These are phyloP conservation scores for Neoaliturus tenellus DNA, from an alignment of 2,888 invertebrate species.

Conservation along the genomic window DNA sequence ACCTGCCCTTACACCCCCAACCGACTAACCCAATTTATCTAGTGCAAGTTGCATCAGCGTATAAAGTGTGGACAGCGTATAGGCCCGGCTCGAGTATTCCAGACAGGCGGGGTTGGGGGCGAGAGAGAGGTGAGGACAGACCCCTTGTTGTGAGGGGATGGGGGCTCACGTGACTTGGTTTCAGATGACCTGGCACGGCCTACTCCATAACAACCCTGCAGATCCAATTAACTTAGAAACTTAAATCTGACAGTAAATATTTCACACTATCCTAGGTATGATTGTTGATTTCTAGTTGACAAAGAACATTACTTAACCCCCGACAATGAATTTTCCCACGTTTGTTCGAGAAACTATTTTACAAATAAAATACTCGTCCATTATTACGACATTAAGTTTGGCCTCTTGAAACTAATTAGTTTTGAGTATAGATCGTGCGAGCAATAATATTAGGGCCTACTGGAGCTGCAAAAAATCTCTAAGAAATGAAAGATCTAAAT, in stretches of 20 bases:
- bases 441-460: too few species aligned
- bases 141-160: not conserved
- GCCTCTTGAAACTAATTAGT: too few species aligned
- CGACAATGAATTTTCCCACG: too few species aligned
- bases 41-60: slow-evolving; percentile 15
- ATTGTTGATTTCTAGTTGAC: too few species aligned
- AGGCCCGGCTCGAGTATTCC: not conserved
- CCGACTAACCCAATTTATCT: slow-evolving; percentile 37
- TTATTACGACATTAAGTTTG: too few species aligned
- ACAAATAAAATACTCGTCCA: too few species aligned
- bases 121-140: not conserved
- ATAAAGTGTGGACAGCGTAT: slow-evolving; percentile 3
- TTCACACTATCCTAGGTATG: not conserved
- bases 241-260: not conserved
- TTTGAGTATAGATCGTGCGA: too few species aligned
- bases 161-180: slow-evolving; percentile 2
- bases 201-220: slow-evolving; percentile 28
- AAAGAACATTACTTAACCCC: too few species aligned
- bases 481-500: too few species aligned
- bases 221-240: not conserved
- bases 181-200: slow-evolving; percentile 26
- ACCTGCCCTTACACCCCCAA: not conserved
- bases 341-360: too few species aligned
- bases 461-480: too few species aligned
- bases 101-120: not conserved